Evolutionary conservation across 2,888 invertebrate species (phyloP).

Genomic region (Cryptocephalus moraei): DNA sequence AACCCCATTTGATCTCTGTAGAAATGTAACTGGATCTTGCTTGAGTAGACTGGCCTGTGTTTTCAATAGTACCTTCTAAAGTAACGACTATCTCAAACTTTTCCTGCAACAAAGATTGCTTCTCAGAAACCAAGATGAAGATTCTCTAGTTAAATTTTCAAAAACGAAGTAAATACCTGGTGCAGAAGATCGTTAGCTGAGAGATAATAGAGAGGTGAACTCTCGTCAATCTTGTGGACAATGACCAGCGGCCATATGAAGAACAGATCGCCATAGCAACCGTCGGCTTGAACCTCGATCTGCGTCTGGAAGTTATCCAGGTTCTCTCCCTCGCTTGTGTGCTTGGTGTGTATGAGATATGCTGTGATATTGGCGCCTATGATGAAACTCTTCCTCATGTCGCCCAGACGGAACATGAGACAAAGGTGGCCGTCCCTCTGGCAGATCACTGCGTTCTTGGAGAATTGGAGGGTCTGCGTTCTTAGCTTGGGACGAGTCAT

Average conservation of each 20-base stretch:
- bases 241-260: constrained; percentile 91
- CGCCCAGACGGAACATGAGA: constrained; percentile 82
- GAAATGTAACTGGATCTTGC: constrained; percentile 16
- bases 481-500: constrained; percentile 85
- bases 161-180: too few relatives aligned
- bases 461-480: constrained; percentile 84
- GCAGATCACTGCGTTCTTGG: constrained; percentile 74
- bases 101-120: constrained; percentile 42
- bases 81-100: constrained; percentile 39
- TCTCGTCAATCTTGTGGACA: constrained; percentile 72
- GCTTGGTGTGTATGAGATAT: constrained; percentile 63
- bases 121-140: too few relatives aligned
- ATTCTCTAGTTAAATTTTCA: too few relatives aligned
- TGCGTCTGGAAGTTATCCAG: constrained; percentile 71
- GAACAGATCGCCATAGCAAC: constrained; percentile 71
- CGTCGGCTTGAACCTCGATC: constrained; percentile 48
- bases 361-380: constrained; percentile 77
- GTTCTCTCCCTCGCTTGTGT: constrained; percentile 67
- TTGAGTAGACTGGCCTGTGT: constrained; percentile 16
- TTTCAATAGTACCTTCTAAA: constrained; percentile 17
- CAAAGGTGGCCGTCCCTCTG: constrained; percentile 71
- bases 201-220: constrained; percentile 76
- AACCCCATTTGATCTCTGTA: constrained; percentile 16
- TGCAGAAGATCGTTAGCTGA: constrained; percentile 66
- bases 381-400: constrained; percentile 84